Evolutionary conservation across 1,140 invertebrate genomes (phyloP).

Genomic region (Pogonognathellus flavescens): DNA sequence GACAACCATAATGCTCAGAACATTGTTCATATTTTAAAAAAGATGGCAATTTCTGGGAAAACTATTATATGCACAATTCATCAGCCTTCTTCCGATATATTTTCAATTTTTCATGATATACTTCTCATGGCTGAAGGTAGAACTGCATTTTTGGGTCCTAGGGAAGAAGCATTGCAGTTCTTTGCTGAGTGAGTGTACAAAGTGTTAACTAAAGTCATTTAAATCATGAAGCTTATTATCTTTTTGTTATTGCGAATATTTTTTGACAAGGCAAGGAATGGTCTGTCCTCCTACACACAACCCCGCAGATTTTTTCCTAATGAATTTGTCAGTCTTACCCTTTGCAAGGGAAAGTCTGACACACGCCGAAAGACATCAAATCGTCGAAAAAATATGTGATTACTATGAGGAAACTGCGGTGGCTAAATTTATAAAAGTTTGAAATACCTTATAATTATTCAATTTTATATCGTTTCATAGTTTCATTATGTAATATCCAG

Average conservation of each 20-base stretch:
- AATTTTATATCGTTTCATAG: too few species aligned
- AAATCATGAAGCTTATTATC: neutral
- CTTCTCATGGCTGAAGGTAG: slow-evolving; percentile 73
- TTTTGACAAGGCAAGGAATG: slow-evolving; percentile 68
- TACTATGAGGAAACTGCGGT: neutral
- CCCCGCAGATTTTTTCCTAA: slow-evolving; percentile 71
- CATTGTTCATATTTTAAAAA: slow-evolving; percentile 88
- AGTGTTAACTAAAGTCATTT: slow-evolving; percentile 68
- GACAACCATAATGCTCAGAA: slow-evolving; percentile 94
- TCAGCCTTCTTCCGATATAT: slow-evolving; percentile 93
- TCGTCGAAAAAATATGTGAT: neutral
- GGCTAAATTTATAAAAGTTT: neutral
- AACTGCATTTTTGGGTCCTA: slow-evolving; percentile 72
- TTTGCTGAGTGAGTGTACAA: slow-evolving; percentile 70
- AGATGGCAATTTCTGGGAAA: slow-evolving; percentile 84
- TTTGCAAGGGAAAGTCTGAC: slow-evolving; percentile 67
- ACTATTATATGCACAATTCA: slow-evolving; percentile 96
- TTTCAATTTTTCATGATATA: slow-evolving; percentile 90
- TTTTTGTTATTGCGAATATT: neutral
- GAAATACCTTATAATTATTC: neutral
- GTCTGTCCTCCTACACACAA: slow-evolving; percentile 74
- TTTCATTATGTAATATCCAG: too few species aligned
- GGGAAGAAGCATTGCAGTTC: slow-evolving; percentile 69
- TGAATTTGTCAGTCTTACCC: slow-evolving; percentile 69
- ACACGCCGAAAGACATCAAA: neutral